These are phyloP conservation scores for Lonchura striata DNA, from an alignment of 2,113 vertebrate species.

Conservation along the genomic window DNA sequence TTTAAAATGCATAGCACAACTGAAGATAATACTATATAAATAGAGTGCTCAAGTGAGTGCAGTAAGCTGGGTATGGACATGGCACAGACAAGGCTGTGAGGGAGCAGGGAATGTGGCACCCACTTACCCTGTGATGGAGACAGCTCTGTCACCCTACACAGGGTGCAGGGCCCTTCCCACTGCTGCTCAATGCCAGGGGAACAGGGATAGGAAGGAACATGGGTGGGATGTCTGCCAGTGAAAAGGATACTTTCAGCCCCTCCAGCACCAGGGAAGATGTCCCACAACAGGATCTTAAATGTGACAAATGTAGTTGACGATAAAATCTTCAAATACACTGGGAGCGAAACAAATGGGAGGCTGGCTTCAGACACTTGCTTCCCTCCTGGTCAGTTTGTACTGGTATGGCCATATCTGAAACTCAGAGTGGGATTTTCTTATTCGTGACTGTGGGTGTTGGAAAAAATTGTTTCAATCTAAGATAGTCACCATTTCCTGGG, in stretches of 20 bases:
- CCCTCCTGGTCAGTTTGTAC: neutral
- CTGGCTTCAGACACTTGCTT: neutral
- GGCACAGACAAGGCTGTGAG: neutral
- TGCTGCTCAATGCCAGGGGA: neutral
- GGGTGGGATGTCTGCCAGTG: fast-evolving
- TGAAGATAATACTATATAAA: neutral
- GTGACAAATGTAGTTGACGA: neutral
- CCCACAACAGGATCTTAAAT: neutral
- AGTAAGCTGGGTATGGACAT: neutral
- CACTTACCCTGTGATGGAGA: fast-evolving
- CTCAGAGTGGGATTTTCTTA: neutral
- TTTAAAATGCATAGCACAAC: neutral
- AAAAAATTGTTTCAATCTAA: neutral
- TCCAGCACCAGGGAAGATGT: neutral
- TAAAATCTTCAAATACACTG: neutral
- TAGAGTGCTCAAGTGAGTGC: neutral
- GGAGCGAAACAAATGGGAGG: neutral
- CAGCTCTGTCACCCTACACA: fast-evolving
- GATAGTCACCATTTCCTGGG: neutral
- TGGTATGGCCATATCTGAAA: neutral
- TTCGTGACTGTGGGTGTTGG: neutral
- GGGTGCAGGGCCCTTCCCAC: neutral
- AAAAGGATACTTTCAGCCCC: fast-evolving
- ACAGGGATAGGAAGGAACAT: neutral
- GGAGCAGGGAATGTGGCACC: neutral